Evolutionary conservation across 2,797 vertebrate genomes (phyloP), one percentile per base, ranked within the genome.

Genomic region (Leptatherina wallacei): DNA sequence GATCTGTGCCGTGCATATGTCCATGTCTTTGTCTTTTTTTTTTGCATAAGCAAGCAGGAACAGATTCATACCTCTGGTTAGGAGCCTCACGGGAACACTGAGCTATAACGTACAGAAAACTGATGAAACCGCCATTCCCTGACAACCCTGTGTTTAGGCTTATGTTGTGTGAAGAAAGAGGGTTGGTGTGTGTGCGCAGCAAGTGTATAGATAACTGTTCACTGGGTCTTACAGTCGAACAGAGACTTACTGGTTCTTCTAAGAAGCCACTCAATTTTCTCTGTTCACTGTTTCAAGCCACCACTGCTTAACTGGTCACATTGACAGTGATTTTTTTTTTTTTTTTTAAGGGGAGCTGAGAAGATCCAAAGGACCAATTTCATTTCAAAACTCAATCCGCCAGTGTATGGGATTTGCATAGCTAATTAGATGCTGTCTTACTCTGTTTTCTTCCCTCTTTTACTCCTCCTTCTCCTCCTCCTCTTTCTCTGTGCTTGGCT

Each of bases 351-450:
- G 75, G 32, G 75, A 54, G 60, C 71, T 24, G 74, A 72, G 84
- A 84, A 91, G 90, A 94, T 94, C 90, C 85, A 91, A 94, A 88
- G 88, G 76, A 87, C 77, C 90, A 91, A 93, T 92, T 94, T 93
- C 88, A 86, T 92, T 90, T 92, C 84, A 80, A 79, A 91, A 92
- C 86, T 88, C 87, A 88, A 92, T 91, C 89, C 85, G 49, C 78
- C 80, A 85, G 84, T 84, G 75, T 49, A 44, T 20, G 73, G 91
- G 94, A 95, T 95, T 95, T 94, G 91, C 94, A 95, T 94, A 81
- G 83, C 83, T 94, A 94, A 95, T 95, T 93, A 93, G 91, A 84
- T 47, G 81, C 82, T 75, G 88, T 84, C 78, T 73, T 68, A 68
- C 69, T 81, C 65, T 38, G 63, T 65, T 78, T 69, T 75, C 59